Percentiles rank a stretch among this genome's conserved stretches.
Evolutionary conservation across 2,113 vertebrate genomes (phyloP).

Genomic region (Pangasianodon gigas): DNA sequence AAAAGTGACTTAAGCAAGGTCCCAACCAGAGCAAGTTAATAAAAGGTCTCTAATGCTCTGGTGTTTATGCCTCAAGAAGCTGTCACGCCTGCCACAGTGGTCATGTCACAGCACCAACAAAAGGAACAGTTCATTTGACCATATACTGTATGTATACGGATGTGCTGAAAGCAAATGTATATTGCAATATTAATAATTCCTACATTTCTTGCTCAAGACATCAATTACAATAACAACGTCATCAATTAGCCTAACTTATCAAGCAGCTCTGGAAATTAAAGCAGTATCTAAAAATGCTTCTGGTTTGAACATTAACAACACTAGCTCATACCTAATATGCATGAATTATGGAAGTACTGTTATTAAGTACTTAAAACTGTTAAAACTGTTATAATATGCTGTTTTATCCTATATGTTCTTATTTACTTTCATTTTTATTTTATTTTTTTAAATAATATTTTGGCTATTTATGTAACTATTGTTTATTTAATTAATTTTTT

Average conservation of each 20-base stretch:
- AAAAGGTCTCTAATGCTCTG: slow-evolving; percentile 38
- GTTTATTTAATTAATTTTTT: not conserved
- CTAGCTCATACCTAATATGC: not conserved
- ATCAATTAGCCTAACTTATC: not conserved
- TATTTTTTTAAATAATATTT: not conserved
- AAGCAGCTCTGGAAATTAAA: not conserved
- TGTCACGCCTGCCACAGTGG: not conserved
- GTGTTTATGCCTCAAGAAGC: slow-evolving; percentile 33
- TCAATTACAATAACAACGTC: not conserved
- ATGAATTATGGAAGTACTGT: not conserved
- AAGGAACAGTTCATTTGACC: slow-evolving; percentile 20
- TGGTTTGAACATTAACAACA: not conserved
- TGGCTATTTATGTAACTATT: not conserved
- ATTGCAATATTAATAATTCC: not conserved
- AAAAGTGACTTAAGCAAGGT: slow-evolving; percentile 43
- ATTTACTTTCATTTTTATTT: not conserved
- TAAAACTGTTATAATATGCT: not conserved
- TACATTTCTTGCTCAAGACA: not conserved
- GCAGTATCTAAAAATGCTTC: not conserved
- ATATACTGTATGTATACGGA: not conserved
- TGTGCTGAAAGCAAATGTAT: not conserved
- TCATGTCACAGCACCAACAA: slow-evolving; percentile 17
- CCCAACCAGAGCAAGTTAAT: slow-evolving; percentile 29
- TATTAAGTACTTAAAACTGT: not conserved
- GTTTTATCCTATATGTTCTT: not conserved